A percentile compares a stretch with the other conserved stretches of the same genome.
These are phyloP conservation scores for Orbicella faveolata DNA, from an alignment of 64 coral and sea anemone species.

Conservation along the genomic window DNA sequence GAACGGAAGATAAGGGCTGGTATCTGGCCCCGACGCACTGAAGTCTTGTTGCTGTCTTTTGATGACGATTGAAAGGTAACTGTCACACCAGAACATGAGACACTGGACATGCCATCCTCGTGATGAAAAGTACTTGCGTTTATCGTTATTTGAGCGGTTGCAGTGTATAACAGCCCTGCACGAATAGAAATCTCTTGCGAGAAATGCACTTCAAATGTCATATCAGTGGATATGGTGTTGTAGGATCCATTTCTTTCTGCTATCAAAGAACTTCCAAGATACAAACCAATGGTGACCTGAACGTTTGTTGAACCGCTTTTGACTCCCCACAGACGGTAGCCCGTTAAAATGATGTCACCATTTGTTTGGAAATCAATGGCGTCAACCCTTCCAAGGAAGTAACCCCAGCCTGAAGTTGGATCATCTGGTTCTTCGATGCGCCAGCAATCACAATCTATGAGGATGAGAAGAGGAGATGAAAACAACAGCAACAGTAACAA, in stretches of 20 bases:
- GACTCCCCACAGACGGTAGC: conserved; percentile 36
- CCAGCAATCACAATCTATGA: conserved; percentile 35
- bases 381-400: background rate
- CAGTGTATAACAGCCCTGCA: conserved; percentile 36
- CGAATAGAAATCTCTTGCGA: background rate
- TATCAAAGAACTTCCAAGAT: conserved; percentile 12
- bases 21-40: background rate
- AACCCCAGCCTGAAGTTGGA: background rate
- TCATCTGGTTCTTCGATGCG: background rate
- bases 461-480: background rate
- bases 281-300: conserved; percentile 33
- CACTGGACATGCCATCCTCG: background rate
- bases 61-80: background rate
- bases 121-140: background rate
- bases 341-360: conserved; percentile 11
- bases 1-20: conserved; percentile 15
- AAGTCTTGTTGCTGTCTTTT: background rate
- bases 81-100: background rate
- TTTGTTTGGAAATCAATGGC: conserved; percentile 33
- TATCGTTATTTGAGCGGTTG: conserved; percentile 18
- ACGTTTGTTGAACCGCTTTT: background rate
- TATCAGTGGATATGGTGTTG: background rate
- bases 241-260: conserved; percentile 30
- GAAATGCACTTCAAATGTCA: conserved; percentile 49
- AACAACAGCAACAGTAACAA: background rate